Conservation (phyloP, 1,140 invertebrate genomes). For the Aphaenogaster floridana region DNA sequence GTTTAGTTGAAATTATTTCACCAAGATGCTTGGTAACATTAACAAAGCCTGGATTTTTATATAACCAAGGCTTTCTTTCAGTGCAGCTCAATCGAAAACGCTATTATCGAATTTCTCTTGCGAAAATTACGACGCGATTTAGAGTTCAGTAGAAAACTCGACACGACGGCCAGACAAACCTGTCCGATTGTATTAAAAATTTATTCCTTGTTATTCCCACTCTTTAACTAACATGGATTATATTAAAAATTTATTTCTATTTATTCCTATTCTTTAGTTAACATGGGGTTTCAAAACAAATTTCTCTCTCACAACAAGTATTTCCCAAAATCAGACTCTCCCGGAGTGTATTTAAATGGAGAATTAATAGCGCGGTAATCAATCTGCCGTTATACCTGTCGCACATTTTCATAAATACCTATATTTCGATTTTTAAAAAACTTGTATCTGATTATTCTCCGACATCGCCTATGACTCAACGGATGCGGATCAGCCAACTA, state of each 20-base stretch:
- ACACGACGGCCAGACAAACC: background rate
- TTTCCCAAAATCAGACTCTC: background rate
- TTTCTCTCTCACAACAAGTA: background rate
- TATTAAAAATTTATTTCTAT: background rate
- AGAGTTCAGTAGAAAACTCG: background rate
- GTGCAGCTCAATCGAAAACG: too few species aligned
- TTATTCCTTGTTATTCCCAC: background rate
- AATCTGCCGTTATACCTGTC: background rate
- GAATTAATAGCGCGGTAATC: slow-evolving; percentile 4
- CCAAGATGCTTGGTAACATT: too few species aligned
- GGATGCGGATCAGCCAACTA: slow-evolving; percentile 27
- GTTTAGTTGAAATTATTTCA: too few species aligned
- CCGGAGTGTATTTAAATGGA: background rate
- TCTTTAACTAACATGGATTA: background rate
- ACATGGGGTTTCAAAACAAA: background rate
- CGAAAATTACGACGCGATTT: background rate
- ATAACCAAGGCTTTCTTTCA: too few species aligned
- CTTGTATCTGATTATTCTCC: background rate
- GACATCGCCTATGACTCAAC: slow-evolving; percentile 39
- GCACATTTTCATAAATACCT: background rate
- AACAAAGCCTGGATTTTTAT: too few species aligned
- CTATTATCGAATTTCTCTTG: background rate
- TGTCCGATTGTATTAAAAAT: background rate
- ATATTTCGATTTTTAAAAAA: background rate
- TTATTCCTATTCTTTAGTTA: background rate